phyloP scores from a whole-genome alignment of 1,140 invertebrate genomes.

The Drosophila pseudoananassae region DNA sequence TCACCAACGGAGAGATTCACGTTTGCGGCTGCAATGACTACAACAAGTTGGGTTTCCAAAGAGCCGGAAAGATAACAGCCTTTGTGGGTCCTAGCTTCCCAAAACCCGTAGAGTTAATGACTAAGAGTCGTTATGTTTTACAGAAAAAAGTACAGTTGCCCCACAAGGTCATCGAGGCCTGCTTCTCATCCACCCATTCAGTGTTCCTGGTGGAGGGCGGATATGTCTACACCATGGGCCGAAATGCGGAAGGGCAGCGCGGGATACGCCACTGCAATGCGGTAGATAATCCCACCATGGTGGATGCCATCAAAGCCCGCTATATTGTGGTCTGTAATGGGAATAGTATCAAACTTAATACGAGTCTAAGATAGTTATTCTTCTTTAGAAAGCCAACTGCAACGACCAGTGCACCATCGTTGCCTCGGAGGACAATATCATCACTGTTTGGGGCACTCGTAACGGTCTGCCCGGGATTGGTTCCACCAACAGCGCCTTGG shows the following conservation, averaged over 20 bases:
- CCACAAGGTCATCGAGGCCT: slow-evolving; percentile 85
- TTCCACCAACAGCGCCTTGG: slow-evolving; percentile 54
- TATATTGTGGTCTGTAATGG: slow-evolving; percentile 85
- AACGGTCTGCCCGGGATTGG: slow-evolving; percentile 83
- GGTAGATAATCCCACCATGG: slow-evolving; percentile 84
- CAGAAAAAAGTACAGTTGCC: slow-evolving; percentile 74
- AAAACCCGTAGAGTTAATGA: neutral
- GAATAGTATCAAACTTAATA: neutral
- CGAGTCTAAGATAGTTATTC: no score
- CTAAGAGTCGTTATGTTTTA: neutral
- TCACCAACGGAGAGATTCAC: slow-evolving; percentile 87
- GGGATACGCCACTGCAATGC: slow-evolving; percentile 83
- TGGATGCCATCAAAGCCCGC: slow-evolving; percentile 86
- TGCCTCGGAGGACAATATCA: slow-evolving; percentile 87
- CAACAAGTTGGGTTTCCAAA: slow-evolving; percentile 89
- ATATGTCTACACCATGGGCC: slow-evolving; percentile 88
- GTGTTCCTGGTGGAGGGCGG: slow-evolving; percentile 88
- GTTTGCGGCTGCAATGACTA: slow-evolving; percentile 89
- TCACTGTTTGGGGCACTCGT: slow-evolving; percentile 89
- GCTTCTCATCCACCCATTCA: slow-evolving; percentile 86
- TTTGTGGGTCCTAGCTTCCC: slow-evolving; percentile 53
- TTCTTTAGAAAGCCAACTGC: slow-evolving; percentile 84
- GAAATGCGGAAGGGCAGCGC: slow-evolving; percentile 86
- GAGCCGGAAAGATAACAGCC: slow-evolving; percentile 64
- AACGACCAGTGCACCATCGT: slow-evolving; percentile 88